Conservation (phyloP, 2,113 vertebrate species). For the Nipponia nippon region DNA sequence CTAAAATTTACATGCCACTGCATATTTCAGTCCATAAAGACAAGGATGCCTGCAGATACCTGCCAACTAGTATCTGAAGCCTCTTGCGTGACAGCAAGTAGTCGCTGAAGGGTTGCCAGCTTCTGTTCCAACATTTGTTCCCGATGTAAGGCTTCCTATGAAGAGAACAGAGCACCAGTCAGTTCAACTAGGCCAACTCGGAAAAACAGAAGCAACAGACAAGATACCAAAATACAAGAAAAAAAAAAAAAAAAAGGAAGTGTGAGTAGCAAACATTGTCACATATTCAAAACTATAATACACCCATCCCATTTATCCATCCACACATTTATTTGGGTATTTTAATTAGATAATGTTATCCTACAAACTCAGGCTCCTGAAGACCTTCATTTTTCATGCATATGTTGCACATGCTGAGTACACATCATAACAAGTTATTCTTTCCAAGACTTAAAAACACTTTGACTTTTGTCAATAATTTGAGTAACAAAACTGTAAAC, state of each 20-base stretch:
- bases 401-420: background rate
- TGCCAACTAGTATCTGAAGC: constrained; percentile 99
- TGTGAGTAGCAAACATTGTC: background rate
- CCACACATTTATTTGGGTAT: background rate
- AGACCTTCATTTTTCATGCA: background rate
- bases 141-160: constrained; percentile 97
- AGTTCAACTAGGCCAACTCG: background rate
- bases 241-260: background rate
- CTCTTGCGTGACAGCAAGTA: constrained; percentile 94
- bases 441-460: background rate
- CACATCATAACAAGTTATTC: background rate
- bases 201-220: background rate
- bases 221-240: background rate
- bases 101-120: constrained; percentile 93
- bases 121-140: constrained; percentile 99
- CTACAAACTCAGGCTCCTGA: background rate
- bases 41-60: constrained; percentile 72
- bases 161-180: background rate
- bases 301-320: background rate
- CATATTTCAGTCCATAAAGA: background rate
- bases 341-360: background rate
- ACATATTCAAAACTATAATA: background rate
- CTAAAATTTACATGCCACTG: background rate
- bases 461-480: background rate
- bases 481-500: background rate